Evolutionary conservation across 2,888 invertebrate species (phyloP), one percentile per base, ranked within the genome.

Genomic region (Dorcus hopei): DNA sequence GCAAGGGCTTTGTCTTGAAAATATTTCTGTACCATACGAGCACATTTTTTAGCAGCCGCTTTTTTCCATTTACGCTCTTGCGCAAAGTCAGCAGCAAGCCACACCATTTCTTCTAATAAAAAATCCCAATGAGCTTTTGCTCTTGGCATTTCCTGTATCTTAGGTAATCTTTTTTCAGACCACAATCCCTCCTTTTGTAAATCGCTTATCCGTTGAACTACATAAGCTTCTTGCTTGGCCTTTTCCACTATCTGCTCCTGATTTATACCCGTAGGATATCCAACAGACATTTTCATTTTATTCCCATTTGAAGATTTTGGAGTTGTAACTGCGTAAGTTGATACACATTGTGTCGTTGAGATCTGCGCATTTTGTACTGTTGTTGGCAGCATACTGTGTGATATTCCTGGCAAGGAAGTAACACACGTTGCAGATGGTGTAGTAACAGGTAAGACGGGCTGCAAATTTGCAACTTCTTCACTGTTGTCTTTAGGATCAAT

Each of bases 61-160:
- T 95, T 95, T 75, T 99, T 99, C 95, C 96, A 97, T 77, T 96
- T 97, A 63, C 97, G 85, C 79, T 99, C 99, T 77, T 96, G 94
- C 33, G 93, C 93, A 80, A 99, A 99, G 80, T 99, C 98, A 41
- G 95, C 92, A 40, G 97, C 94, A 66, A 99, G 83, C 99, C 99
- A 99, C 41, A 91, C 91, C 95, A 97, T 97, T 81, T 99, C 99
- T 79, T 99, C 98, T 43, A 99, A 81, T 64, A 99, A 81, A 79
- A 96, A 98, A 80, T 99, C 99, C 97, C 98, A 98, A 79, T 99
- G 98, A 33, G 94, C 90, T 81, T 97, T 98, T 53, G 87, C 83
- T 63, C 97, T 84, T 61, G 89, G 86, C 68, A 95, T 94, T 80
- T 95, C 95, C 75, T 93, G 89, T 64, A 95, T 87, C 80, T 95